Percentiles rank a stretch among this genome's conserved stretches.
phyloP scores from a whole-genome alignment of 1,140 invertebrate species.

The Bombus confusus region DNA sequence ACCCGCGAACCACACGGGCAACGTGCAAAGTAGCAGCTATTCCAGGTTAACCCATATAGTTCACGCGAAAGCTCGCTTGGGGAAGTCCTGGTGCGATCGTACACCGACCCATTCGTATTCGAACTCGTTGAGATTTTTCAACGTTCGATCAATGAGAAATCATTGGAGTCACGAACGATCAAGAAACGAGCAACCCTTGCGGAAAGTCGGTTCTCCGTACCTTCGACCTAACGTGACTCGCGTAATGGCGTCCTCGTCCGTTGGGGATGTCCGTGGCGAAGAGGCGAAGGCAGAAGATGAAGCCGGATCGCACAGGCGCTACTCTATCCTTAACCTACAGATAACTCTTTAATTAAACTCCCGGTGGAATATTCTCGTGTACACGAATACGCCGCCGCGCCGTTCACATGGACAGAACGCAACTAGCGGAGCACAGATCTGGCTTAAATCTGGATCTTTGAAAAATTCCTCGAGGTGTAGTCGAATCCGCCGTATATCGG shows the following conservation, averaged over 20 bases:
- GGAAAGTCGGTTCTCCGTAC: neutral
- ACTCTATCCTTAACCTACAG: constrained; percentile 59
- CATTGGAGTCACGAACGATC: neutral
- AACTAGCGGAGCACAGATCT: neutral
- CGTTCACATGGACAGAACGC: neutral
- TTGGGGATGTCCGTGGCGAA: neutral
- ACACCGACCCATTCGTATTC: neutral
- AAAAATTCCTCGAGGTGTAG: neutral
- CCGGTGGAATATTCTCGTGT: constrained; percentile 59
- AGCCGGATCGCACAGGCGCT: constrained; percentile 43
- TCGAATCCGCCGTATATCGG: neutral
- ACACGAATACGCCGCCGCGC: constrained; percentile 39
- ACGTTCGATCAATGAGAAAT: neutral
- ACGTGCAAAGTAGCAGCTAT: constrained; percentile 74
- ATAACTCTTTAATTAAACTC: constrained; percentile 64
- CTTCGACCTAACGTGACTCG: neutral
- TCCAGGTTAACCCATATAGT: neutral
- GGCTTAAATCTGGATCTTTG: neutral
- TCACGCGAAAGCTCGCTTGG: neutral
- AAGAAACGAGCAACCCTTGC: neutral
- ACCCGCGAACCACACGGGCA: constrained; percentile 68
- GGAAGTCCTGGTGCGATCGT: neutral
- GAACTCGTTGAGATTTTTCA: neutral
- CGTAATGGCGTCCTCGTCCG: neutral
- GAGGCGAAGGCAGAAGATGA: neutral